phyloP scores from a whole-genome alignment of 2,113 vertebrate species.

The Ibidorhyncha struthersii region DNA sequence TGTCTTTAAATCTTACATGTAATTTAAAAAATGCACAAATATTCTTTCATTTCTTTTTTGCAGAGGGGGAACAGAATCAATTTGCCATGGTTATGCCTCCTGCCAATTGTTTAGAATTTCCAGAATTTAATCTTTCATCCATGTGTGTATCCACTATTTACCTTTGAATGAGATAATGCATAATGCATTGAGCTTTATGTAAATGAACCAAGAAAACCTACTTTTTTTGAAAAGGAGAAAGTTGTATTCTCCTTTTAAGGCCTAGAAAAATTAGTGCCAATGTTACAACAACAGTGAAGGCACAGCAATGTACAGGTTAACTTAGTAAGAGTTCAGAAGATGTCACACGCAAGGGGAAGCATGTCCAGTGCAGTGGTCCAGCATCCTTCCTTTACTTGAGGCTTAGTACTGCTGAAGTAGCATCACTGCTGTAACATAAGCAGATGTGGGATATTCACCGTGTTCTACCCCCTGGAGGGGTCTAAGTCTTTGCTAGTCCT shows the following conservation, averaged over 20 bases:
- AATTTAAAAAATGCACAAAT: constrained; percentile 72
- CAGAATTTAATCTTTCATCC: constrained; percentile 79
- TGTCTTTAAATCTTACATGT: constrained; percentile 53
- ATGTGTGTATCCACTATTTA: constrained; percentile 73
- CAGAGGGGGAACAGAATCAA: constrained; percentile 74
- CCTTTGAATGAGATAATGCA: constrained; percentile 77
- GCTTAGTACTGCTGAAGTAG: background rate
- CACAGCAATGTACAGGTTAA: background rate
- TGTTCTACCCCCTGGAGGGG: background rate
- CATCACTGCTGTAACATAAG: background rate
- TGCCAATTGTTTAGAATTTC: constrained; percentile 77
- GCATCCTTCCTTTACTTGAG: background rate
- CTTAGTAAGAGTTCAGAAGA: background rate
- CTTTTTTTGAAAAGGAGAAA: background rate
- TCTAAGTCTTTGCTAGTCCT: constrained; percentile 15
- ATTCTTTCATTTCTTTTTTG: constrained; percentile 71
- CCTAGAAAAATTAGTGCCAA: background rate
- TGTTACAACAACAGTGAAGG: background rate
- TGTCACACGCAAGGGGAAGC: background rate
- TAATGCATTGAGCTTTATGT: constrained; percentile 71
- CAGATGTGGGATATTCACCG: background rate
- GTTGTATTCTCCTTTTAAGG: background rate
- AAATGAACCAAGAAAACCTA: constrained; percentile 67
- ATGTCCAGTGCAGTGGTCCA: background rate
- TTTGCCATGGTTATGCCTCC: constrained; percentile 77